Evolutionary conservation across 2,888 invertebrate genomes (phyloP), one percentile per base, ranked within the genome.

Genomic region (Brachyptera risi): DNA sequence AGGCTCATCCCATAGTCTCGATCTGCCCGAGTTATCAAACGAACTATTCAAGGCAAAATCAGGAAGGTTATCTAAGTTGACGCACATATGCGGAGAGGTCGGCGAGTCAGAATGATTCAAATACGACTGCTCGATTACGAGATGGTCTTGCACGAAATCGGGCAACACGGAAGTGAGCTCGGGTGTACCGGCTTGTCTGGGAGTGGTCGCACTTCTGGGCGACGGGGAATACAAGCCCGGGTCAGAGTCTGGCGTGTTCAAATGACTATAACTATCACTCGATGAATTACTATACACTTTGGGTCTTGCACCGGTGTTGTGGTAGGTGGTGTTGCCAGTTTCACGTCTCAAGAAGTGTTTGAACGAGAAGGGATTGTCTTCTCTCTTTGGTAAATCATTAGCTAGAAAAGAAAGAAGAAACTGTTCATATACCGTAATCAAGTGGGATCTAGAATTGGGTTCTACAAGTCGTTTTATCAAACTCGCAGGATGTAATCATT

Each of bases 71-170:
- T 84, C 83, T 66, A 84, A 74, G 69, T 85, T 84, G 50, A 81
- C 78, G 49, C 81, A 79, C 68, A 80, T 77, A 11, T 62, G 60
- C 49, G 78, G 79, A 68, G 69, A 71, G 42, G 80, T 79, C 49
- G 78, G 79, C 68, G 69, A 71, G 42, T 80, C 80, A 47, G 65
- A 17, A 67, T 65, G 54, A 57, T 72, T 73, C 69, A 87, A 77
- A 73, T 86, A 87, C 65, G 85, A 85, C 69, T 90, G 88, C 71
- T 90, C 90, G 38, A 92, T 86, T 67, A 91, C 81, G 74, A 92
- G 82, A 75, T 92, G 92, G 75, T 92, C 92, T 73, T 92, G 92
- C 57, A 93, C 92, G 76, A 92, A 92, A 73, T 92, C 92, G 0
- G 92, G 92, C 67, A 91, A 73, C 7, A 86, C 86, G 1, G 87